A percentile compares a stretch with the other conserved stretches of the same genome.
Conservation (phyloP, 1,140 invertebrate genomes). For the Apis dorsata region DNA sequence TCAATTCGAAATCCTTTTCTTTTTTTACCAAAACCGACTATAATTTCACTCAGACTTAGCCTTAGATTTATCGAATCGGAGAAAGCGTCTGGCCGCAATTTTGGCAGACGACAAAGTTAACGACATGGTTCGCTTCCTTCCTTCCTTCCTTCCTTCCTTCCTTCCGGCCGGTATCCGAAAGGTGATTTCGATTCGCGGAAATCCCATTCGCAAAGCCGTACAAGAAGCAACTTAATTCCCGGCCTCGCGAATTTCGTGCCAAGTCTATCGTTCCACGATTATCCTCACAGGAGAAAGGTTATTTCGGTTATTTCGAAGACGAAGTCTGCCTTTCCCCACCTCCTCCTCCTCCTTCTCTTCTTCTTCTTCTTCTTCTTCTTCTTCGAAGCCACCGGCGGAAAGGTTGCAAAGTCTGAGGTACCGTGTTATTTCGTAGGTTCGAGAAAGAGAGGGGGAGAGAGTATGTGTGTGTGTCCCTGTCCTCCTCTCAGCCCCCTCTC, state of each 20-base stretch:
- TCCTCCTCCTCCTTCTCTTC: not conserved
- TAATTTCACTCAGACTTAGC: not conserved
- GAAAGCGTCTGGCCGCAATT: slow-evolving; percentile 4
- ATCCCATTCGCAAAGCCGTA: not conserved
- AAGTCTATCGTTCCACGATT: slow-evolving; percentile 45
- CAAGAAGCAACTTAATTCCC: slow-evolving; percentile 18
- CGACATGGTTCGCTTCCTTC: not conserved
- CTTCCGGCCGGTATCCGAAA: not conserved
- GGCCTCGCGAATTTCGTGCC: not conserved
- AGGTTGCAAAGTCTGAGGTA: slow-evolving; percentile 56
- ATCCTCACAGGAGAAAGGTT: slow-evolving; percentile 44
- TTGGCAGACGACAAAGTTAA: slow-evolving; percentile 8
- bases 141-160: too few species aligned
- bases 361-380: not conserved
- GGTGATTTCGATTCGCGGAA: slow-evolving; percentile 29
- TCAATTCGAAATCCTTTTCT: not conserved
- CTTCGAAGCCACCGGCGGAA: slow-evolving; percentile 27
- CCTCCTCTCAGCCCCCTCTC: not conserved
- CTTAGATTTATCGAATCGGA: too few species aligned
- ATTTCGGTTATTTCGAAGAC: slow-evolving; percentile 51
- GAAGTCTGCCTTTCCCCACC: not conserved
- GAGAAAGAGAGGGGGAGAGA: not conserved
- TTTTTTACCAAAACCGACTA: too few species aligned
- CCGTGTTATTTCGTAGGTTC: slow-evolving; percentile 24
- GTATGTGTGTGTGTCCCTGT: not conserved